A percentile compares a stretch with the other conserved stretches of the same genome.
phyloP scores from a whole-genome alignment of 2,113 vertebrate genomes.

The Solea solea region DNA sequence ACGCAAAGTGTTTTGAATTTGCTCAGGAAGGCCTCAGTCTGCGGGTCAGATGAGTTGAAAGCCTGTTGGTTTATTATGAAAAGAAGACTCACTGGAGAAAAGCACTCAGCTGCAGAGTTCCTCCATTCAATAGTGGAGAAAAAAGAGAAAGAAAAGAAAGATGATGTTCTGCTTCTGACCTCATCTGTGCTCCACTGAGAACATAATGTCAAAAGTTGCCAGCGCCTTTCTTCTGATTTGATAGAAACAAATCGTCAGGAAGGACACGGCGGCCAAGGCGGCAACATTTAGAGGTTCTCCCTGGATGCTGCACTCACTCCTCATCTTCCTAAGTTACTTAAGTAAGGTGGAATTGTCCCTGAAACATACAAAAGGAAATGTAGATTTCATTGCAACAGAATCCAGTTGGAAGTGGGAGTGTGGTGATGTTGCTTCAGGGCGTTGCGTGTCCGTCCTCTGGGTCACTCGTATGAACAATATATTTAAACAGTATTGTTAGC shows the following conservation, averaged over 20 bases:
- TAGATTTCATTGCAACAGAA: not conserved
- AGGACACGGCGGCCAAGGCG: slow-evolving; percentile 19
- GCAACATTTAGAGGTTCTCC: slow-evolving; percentile 12
- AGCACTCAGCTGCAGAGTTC: slow-evolving; percentile 6
- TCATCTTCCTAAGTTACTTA: slow-evolving; percentile 12
- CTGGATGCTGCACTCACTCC: slow-evolving; percentile 9
- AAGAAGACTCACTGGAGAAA: slow-evolving; percentile 22
- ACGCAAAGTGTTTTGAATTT: slow-evolving; percentile 64
- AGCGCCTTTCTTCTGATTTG: slow-evolving; percentile 52
- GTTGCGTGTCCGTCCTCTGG: not conserved
- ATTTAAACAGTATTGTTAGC: not conserved
- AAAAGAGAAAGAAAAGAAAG: not conserved
- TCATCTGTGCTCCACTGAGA: slow-evolving; percentile 52
- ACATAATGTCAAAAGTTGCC: slow-evolving; percentile 65
- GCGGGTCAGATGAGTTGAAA: slow-evolving; percentile 43
- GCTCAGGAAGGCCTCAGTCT: slow-evolving; percentile 39
- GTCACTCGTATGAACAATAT: not conserved
- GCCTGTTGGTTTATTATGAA: slow-evolving; percentile 53
- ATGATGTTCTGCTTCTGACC: slow-evolving; percentile 58
- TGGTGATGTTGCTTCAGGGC: too few relatives aligned
- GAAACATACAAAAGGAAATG: slow-evolving; percentile 22
- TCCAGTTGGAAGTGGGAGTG: too few relatives aligned
- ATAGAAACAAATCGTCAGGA: slow-evolving; percentile 69
- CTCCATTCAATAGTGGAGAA: not conserved
- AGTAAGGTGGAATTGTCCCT: slow-evolving; percentile 1